phyloP scores from a whole-genome alignment of 37 sponge, comb jelly and placozoan species.

The Amphimedon queenslandica region DNA sequence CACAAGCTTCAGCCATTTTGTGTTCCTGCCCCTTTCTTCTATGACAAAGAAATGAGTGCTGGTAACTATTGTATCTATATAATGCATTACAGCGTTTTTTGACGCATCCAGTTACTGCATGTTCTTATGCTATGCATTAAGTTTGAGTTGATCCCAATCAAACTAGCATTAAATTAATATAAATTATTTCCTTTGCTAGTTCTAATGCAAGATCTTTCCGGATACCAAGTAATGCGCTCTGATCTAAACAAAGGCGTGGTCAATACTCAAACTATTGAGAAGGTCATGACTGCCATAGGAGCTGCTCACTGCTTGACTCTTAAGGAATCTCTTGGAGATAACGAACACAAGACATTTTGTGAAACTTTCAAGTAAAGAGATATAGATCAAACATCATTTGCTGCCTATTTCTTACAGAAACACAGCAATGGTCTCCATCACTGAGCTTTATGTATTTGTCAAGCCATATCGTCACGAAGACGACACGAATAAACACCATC shows the following conservation, averaged over 20 bases:
- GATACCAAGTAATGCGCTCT: constrained; percentile 5
- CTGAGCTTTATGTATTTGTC: constrained; percentile 2
- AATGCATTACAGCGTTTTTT: background rate
- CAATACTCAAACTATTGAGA: background rate
- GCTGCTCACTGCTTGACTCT: background rate
- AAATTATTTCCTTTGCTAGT: too few relatives aligned
- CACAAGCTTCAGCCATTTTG: background rate
- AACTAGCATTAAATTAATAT: too few relatives aligned
- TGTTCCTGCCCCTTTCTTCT: constrained; percentile 11
- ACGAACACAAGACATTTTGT: background rate
- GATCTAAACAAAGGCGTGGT: constrained; percentile 10
- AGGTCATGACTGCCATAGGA: constrained; percentile 2
- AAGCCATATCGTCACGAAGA: constrained; percentile 7
- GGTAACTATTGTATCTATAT: background rate
- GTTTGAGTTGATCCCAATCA: too few relatives aligned
- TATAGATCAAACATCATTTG: background rate
- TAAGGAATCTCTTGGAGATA: background rate
- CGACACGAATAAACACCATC: constrained; percentile 9
- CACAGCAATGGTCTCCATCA: constrained; percentile 10
- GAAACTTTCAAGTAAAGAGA: background rate
- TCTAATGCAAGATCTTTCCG: constrained; percentile 13
- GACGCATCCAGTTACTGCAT: background rate
- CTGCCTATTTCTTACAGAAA: background rate
- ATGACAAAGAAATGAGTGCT: background rate
- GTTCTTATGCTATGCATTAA: too few relatives aligned